Conservation (phyloP, 1,140 invertebrate species). For the Drosophila mojavensis region DNA sequence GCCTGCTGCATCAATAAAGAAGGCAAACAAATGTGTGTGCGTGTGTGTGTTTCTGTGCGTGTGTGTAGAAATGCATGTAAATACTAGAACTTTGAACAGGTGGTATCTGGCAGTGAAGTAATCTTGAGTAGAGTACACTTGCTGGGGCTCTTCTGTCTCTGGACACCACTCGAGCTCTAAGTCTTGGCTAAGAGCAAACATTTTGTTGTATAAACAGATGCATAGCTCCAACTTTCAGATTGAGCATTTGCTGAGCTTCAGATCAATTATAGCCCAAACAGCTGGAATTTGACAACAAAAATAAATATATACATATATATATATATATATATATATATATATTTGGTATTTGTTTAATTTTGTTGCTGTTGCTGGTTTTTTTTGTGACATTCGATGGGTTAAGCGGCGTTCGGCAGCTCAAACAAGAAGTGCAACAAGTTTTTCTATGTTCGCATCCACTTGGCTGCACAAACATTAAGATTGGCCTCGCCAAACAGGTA, state of each 20-base stretch:
- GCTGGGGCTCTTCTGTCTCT: constrained; percentile 1
- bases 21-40: not conserved
- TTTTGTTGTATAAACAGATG: not conserved
- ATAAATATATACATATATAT: not conserved
- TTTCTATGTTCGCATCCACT: constrained; percentile 33
- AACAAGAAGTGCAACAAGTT: constrained; percentile 35
- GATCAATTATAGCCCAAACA: constrained; percentile 13
- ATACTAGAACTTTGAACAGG: constrained; percentile 13
- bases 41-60: not conserved
- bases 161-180: constrained; percentile 6
- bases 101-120: constrained; percentile 17
- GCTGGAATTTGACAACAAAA: constrained; percentile 25
- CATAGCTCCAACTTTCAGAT: constrained; percentile 4
- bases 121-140: constrained; percentile 18
- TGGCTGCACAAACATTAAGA: constrained; percentile 46
- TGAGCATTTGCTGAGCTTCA: not conserved
- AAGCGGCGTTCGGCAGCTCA: constrained; percentile 34
- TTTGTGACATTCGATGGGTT: constrained; percentile 31
- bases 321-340: not conserved
- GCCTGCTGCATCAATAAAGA: not conserved
- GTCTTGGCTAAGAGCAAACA: constrained; percentile 12
- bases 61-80: constrained; percentile 17
- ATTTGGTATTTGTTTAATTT: constrained; percentile 20
- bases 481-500: constrained; percentile 38
- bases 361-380: not conserved